Conservation (phyloP, 2,797 vertebrate species). For the Sciurus carolinensis region DNA sequence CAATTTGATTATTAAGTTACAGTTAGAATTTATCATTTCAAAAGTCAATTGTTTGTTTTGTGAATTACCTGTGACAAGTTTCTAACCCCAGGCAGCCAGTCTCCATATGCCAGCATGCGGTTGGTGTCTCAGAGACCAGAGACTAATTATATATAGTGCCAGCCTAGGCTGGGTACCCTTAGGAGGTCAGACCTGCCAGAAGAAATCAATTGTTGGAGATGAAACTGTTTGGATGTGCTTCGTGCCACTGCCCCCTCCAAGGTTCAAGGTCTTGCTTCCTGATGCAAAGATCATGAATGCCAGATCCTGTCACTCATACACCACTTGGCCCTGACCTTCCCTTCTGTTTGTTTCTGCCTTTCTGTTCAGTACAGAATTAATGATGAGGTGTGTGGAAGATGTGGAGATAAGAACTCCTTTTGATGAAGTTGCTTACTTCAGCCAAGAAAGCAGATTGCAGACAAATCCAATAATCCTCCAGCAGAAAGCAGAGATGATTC, state of each 20-base stretch:
- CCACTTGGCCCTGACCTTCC: constrained; percentile 60
- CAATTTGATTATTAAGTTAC: constrained; percentile 37
- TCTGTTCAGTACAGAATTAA: constrained; percentile 63
- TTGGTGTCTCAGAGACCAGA: constrained; percentile 66
- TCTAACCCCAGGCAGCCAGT: constrained; percentile 43
- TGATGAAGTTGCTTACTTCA: constrained; percentile 76
- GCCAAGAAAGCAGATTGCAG: constrained; percentile 79
- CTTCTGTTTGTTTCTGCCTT: neutral
- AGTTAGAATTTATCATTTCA: neutral
- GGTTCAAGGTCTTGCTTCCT: constrained; percentile 29
- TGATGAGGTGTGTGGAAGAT: constrained; percentile 35
- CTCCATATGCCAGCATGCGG: constrained; percentile 48
- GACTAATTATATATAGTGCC: constrained; percentile 73
- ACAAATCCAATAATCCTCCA: constrained; percentile 82
- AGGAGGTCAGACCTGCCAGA: constrained; percentile 79
- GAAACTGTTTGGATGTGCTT: constrained; percentile 69
- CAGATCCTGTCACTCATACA: constrained; percentile 65
- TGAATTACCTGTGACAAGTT: constrained; percentile 55
- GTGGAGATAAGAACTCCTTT: constrained; percentile 33
- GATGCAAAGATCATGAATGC: constrained; percentile 66
- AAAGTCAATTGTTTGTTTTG: constrained; percentile 51
- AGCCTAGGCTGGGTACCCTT: constrained; percentile 66
- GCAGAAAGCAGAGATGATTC: constrained; percentile 77
- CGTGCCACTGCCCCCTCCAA: neutral
- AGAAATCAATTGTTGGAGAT: constrained; percentile 83